phyloP scores from a whole-genome alignment of 2,888 invertebrate species.

The Cerceris rybyensis region DNA sequence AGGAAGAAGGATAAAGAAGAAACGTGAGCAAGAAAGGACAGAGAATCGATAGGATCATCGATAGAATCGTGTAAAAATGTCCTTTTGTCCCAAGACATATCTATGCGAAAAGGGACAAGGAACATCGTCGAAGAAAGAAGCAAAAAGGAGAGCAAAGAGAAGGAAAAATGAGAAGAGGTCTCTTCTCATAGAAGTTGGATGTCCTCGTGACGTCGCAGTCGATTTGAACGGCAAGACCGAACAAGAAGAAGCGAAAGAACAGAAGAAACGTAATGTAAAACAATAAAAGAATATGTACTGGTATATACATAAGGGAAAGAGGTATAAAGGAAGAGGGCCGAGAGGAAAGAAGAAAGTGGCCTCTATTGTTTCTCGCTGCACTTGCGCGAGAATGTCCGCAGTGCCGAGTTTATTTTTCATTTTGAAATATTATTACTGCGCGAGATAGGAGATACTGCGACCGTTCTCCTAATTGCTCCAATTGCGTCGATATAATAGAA shows the following conservation, averaged over 20 bases:
- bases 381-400: neutral
- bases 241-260: neutral
- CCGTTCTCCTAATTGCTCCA: no score
- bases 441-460: no score
- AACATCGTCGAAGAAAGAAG: neutral
- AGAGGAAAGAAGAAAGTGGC: slow-evolving; percentile 14
- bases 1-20: neutral
- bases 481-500: no score
- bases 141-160: neutral
- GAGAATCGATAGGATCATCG: slow-evolving; percentile 10
- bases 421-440: no score
- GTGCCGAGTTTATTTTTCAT: neutral
- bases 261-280: neutral
- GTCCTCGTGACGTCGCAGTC: slow-evolving; percentile 19
- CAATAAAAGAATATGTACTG: neutral
- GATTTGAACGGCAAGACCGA: slow-evolving; percentile 7
- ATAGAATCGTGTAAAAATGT: slow-evolving; percentile 28
- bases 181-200: neutral
- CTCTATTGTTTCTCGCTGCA: slow-evolving; percentile 27
- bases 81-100: slow-evolving; percentile 30
- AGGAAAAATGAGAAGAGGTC: neutral
- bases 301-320: slow-evolving; percentile 32
- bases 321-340: slow-evolving; percentile 21
- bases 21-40: slow-evolving; percentile 1
- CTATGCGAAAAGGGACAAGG: neutral